phyloP scores from a whole-genome alignment of 1,140 invertebrate genomes.

The Choristoneura fumiferana region DNA sequence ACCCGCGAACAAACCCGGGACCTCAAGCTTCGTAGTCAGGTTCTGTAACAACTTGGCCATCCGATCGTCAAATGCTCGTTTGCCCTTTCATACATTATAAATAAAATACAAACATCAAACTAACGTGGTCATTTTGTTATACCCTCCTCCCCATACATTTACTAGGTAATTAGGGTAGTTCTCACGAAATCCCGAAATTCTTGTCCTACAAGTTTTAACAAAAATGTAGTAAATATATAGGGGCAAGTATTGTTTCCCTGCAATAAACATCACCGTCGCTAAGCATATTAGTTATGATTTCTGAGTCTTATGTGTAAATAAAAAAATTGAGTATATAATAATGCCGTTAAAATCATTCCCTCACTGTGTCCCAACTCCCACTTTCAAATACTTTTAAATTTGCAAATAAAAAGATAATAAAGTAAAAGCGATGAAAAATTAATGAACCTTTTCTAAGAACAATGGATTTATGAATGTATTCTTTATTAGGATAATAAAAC shows the following conservation, averaged over 20 bases:
- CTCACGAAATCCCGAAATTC: background rate
- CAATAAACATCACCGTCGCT: background rate
- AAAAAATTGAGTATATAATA: background rate
- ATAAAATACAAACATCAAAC: too few species aligned
- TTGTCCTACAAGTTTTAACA: background rate
- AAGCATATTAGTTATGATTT: background rate
- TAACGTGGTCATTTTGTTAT: too few species aligned
- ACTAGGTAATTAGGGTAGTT: too few species aligned
- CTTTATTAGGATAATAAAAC: constrained; percentile 23
- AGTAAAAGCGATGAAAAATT: constrained; percentile 22
- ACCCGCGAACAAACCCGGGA: too few species aligned
- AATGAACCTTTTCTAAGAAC: constrained; percentile 19
- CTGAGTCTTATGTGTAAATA: background rate
- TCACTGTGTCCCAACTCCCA: constrained; percentile 30
- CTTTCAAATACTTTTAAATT: constrained; percentile 28
- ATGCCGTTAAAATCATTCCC: constrained; percentile 24
- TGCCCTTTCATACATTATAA: too few species aligned
- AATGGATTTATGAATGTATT: constrained; percentile 20
- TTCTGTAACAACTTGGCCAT: too few species aligned
- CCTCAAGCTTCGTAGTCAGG: too few species aligned
- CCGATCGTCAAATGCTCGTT: too few species aligned
- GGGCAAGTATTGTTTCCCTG: background rate
- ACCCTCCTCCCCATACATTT: too few species aligned
- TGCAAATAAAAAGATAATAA: constrained; percentile 26
- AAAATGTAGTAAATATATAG: background rate